Conservation (phyloP, 2,113 vertebrate genomes). For the Suncus etruscus region DNA sequence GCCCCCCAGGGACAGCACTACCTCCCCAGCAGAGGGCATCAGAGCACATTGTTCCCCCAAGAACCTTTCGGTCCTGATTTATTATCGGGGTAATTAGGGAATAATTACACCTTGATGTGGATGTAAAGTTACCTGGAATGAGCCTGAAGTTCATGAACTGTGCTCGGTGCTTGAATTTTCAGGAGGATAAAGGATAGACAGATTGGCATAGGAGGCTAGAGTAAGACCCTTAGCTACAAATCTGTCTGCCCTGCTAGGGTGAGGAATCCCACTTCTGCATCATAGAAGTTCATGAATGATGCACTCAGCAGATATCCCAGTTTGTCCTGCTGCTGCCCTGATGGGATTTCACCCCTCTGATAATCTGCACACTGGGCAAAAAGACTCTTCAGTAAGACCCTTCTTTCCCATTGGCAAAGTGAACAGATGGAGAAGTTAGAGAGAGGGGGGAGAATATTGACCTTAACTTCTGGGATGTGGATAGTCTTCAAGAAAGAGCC, state of each 20-base stretch:
- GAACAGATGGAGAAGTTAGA: neutral
- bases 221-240: neutral
- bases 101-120: constrained; percentile 24
- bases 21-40: neutral
- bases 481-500: neutral
- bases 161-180: neutral
- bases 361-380: neutral
- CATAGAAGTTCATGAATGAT: neutral
- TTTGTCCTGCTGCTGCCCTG: neutral
- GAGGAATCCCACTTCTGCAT: neutral
- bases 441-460: neutral
- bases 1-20: neutral
- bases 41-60: constrained; percentile 23
- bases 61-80: constrained; percentile 10
- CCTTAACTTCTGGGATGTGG: neutral
- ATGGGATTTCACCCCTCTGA: neutral
- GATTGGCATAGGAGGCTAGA: neutral
- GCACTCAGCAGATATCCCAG: neutral
- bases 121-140: neutral
- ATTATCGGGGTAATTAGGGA: constrained; percentile 44
- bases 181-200: neutral
- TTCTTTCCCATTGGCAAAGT: neutral
- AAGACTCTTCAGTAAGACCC: neutral
- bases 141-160: neutral
- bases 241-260: too few species aligned